Evolutionary conservation across 92 coral and sea anemone genomes (phyloP).

Genomic region (Zoanthus gigantus): DNA sequence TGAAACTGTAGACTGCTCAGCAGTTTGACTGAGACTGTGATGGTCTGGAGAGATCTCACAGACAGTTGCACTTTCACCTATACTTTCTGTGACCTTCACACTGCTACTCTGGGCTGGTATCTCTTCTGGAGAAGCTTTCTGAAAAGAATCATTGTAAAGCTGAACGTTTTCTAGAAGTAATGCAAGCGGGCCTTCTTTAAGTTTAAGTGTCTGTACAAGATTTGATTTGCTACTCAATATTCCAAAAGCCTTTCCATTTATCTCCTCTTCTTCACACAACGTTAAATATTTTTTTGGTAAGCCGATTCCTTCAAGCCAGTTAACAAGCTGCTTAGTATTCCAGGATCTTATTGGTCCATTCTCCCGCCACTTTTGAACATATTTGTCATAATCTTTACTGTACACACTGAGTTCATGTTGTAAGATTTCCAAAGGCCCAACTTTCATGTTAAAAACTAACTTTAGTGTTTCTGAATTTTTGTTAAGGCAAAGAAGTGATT

Average conservation of each 20-base stretch:
- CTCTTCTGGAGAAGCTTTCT: background rate
- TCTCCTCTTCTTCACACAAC: slow-evolving; percentile 41
- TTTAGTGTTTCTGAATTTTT: background rate
- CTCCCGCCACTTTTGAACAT: background rate
- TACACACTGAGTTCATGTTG: background rate
- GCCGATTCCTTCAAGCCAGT: slow-evolving; percentile 52
- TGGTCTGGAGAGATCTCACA: too few relatives aligned
- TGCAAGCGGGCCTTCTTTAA: slow-evolving; percentile 46
- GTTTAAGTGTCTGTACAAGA: background rate
- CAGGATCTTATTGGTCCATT: slow-evolving; percentile 8
- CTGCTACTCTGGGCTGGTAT: background rate
- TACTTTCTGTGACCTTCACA: background rate
- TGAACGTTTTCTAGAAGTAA: background rate
- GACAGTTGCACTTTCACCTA: background rate
- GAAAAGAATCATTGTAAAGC: background rate
- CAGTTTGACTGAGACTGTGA: background rate
- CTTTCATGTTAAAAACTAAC: slow-evolving; percentile 1
- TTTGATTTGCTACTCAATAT: background rate
- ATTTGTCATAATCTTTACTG: background rate
- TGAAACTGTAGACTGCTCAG: background rate
- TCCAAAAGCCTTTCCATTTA: slow-evolving; percentile 36
- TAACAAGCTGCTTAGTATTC: slow-evolving; percentile 8
- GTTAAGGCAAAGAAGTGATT: slow-evolving; percentile 6
- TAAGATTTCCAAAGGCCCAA: background rate
- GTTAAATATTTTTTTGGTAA: slow-evolving; percentile 2